Conservation (phyloP, 92 coral and sea anemone species). For the Phymanthus crucifer region DNA sequence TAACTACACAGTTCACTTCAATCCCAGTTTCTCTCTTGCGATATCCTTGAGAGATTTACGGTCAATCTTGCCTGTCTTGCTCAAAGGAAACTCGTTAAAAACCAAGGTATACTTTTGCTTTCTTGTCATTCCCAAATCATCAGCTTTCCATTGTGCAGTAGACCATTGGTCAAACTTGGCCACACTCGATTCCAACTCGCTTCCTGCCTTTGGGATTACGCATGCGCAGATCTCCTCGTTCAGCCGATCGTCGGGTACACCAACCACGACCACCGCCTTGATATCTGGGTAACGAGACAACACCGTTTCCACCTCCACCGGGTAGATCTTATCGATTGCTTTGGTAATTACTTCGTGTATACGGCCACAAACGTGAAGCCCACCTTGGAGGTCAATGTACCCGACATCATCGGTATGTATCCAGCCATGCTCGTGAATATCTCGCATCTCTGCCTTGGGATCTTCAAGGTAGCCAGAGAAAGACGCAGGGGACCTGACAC, state of each 20-base stretch:
- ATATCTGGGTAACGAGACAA: constrained; percentile 26
- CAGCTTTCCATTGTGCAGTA: constrained; percentile 11
- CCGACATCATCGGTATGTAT: constrained; percentile 24
- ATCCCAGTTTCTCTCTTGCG: constrained; percentile 29
- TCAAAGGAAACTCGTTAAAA: constrained; percentile 30
- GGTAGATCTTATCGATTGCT: constrained; percentile 31
- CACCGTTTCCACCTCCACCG: constrained; percentile 24
- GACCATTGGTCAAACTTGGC: constrained; percentile 36
- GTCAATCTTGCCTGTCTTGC: constrained; percentile 32
- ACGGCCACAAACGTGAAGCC: constrained; percentile 33
- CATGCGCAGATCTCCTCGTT: constrained; percentile 53
- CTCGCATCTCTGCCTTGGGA: constrained; percentile 3
- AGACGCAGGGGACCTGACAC: constrained; percentile 6
- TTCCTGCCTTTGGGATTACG: constrained; percentile 32
- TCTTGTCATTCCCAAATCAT: constrained; percentile 32
- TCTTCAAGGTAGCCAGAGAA: constrained; percentile 13
- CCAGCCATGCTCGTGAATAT: constrained; percentile 30
- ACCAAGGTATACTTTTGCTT: constrained; percentile 31
- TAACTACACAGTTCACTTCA: background rate
- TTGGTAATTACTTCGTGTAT: constrained; percentile 21
- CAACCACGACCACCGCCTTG: constrained; percentile 22
- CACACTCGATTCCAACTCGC: constrained; percentile 6
- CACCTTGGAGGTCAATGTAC: constrained; percentile 17
- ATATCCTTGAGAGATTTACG: constrained; percentile 33
- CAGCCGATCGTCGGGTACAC: constrained; percentile 34